Conservation (phyloP, 2,888 invertebrate genomes). For the Diaphora mendica region DNA sequence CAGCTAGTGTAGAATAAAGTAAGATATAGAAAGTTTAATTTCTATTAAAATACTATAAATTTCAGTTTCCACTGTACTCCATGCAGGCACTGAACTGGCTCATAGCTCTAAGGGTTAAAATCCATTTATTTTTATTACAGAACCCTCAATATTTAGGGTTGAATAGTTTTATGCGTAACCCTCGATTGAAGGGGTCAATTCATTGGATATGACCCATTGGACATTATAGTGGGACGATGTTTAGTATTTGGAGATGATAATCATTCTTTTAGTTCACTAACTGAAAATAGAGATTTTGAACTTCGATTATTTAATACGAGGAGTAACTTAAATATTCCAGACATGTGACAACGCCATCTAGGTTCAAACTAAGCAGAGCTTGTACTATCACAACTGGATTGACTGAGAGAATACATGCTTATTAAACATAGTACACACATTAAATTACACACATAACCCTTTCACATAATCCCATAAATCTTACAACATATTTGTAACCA, state of each 20-base stretch:
- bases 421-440: too few relatives aligned
- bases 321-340: too few relatives aligned
- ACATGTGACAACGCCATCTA: too few relatives aligned
- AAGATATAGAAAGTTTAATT: not conserved
- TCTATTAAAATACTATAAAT: not conserved
- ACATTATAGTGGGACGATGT: slow-evolving; percentile 27
- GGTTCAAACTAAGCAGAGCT: too few relatives aligned
- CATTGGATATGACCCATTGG: slow-evolving; percentile 42
- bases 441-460: too few relatives aligned
- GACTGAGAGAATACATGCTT: too few relatives aligned
- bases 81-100: not conserved
- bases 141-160: slow-evolving; percentile 44
- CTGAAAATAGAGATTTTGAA: not conserved
- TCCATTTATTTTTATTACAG: slow-evolving; percentile 48
- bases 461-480: not conserved
- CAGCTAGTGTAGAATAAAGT: not conserved
- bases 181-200: slow-evolving; percentile 45
- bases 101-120: slow-evolving; percentile 33
- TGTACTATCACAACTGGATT: too few relatives aligned
- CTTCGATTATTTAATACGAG: not conserved
- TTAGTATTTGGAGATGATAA: not conserved
- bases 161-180: slow-evolving; percentile 44
- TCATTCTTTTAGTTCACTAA: not conserved
- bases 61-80: not conserved
- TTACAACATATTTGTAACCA: slow-evolving; percentile 4